phyloP scores from a whole-genome alignment of 2,888 invertebrate genomes.

The Abscondita cerata region DNA sequence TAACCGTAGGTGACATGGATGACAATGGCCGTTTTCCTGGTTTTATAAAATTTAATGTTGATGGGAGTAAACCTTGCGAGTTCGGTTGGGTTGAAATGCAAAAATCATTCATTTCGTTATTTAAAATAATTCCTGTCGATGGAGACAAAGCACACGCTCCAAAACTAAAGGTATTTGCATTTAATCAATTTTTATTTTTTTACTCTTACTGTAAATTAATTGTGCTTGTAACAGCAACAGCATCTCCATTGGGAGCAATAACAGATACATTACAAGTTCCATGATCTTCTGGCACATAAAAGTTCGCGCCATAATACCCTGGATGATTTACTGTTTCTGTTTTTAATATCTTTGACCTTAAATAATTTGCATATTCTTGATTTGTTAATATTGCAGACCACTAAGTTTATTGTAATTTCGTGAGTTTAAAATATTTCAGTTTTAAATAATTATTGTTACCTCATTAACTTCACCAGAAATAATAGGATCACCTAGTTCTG shows the following conservation, averaged over 20 bases:
- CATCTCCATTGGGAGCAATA: conserved; percentile 85
- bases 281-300: conserved; percentile 70
- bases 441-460: too few relatives aligned
- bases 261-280: conserved; percentile 91
- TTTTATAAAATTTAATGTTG: conserved; percentile 81
- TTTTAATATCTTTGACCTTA: conserved; percentile 58
- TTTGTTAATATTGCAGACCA: too few relatives aligned
- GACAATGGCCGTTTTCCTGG: conserved; percentile 88
- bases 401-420: too few relatives aligned
- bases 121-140: conserved; percentile 82
- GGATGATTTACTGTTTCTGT: too few relatives aligned
- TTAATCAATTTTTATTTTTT: background rate
- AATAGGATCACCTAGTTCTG: conserved; percentile 83
- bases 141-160: conserved; percentile 79
- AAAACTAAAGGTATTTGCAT: conserved; percentile 66
- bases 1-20: conserved; percentile 87
- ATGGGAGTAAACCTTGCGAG: conserved; percentile 77
- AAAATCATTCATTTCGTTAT: conserved; percentile 92
- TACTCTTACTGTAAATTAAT: conserved; percentile 56
- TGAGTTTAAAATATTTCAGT: too few relatives aligned
- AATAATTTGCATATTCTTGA: conserved; percentile 65
- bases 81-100: conserved; percentile 72
- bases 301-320: conserved; percentile 74
- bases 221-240: conserved; percentile 88
- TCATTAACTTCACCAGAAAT: too few relatives aligned